phyloP scores from a whole-genome alignment of 2,888 invertebrate species.

The Barypeithes pellucidus region DNA sequence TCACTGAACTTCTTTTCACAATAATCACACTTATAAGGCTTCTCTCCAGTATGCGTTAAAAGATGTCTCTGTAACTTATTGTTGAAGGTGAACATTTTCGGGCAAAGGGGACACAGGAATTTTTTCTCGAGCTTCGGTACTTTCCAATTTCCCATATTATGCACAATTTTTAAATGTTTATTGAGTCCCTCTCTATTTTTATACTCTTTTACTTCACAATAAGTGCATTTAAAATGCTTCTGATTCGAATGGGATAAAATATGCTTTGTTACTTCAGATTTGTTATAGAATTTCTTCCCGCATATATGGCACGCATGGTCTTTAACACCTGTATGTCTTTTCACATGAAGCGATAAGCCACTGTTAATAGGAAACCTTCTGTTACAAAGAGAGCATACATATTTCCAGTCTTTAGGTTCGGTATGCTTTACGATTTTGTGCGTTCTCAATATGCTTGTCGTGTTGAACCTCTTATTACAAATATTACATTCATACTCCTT shows the following conservation, averaged over 20 bases:
- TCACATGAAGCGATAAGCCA: conserved; percentile 59
- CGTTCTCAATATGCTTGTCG: conserved; percentile 60
- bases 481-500: conserved; percentile 61
- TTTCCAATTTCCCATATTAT: conserved; percentile 64
- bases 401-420: conserved; percentile 63
- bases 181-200: conserved; percentile 60
- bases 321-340: conserved; percentile 64
- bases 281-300: conserved; percentile 67
- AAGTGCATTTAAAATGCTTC: conserved; percentile 58
- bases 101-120: conserved; percentile 60
- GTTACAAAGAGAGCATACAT: conserved; percentile 58
- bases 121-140: conserved; percentile 65
- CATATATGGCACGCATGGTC: conserved; percentile 62
- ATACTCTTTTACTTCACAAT: conserved; percentile 61
- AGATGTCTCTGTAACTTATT: conserved; percentile 62
- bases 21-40: conserved; percentile 60
- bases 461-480: conserved; percentile 62
- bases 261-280: conserved; percentile 60
- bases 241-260: conserved; percentile 60
- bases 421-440: conserved; percentile 63
- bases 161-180: conserved; percentile 60
- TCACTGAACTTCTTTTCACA: conserved; percentile 62
- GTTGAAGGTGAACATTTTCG: conserved; percentile 60
- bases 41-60: conserved; percentile 61
- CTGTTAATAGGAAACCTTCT: conserved; percentile 62